Evolutionary conservation across 2,113 vertebrate species (phyloP), one percentile per base, ranked within the genome.

Genomic region (Herpetotheres cachinnans): DNA sequence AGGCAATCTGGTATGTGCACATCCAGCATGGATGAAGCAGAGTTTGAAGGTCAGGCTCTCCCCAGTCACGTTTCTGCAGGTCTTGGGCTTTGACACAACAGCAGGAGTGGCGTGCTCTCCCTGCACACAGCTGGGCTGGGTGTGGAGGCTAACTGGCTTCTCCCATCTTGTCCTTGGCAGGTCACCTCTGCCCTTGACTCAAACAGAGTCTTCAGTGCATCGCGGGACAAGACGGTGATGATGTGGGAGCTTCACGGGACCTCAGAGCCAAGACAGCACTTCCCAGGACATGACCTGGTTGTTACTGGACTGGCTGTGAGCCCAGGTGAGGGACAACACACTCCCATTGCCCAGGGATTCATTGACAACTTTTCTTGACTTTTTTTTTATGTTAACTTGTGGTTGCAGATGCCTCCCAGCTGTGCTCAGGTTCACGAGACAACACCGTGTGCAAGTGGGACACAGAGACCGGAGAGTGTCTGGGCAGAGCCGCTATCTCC

Each of bases 381-480:
- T 42, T 20, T 44, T n/a, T 74, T 6, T 12, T 8, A 10, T 13
- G 17, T 56, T 22, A 7, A 11, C 66, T 3, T 38, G 63, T 93
- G 90, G 54, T 89, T 95, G 77, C 90, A 99, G 99, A 99, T 30
- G 98, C 98, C 3, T 98, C 98, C 62, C 98, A 98, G 97, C 97
- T 99, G 74, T 99, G 99, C 97, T 99, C 99, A 0, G 99, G 99
- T 25, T 99, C 99, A 40, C 98, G 99, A 44, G 99, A 99, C 98
- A 99, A 99, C 97, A 98, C 98, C 14, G 95, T 99, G 94, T 98
- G 99, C 90, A 98, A 99, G 96, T 99, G 99, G 99, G 99, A 99
- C 78, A 96, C 99, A 4, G 99, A 98, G 93, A 99, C 99, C 0
- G 99, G 99, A 47, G 97, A 97, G 95, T 98, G 99, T 83, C 95